phyloP scores from a whole-genome alignment of 2,113 vertebrate genomes.

The Dicentrarchus labrax region DNA sequence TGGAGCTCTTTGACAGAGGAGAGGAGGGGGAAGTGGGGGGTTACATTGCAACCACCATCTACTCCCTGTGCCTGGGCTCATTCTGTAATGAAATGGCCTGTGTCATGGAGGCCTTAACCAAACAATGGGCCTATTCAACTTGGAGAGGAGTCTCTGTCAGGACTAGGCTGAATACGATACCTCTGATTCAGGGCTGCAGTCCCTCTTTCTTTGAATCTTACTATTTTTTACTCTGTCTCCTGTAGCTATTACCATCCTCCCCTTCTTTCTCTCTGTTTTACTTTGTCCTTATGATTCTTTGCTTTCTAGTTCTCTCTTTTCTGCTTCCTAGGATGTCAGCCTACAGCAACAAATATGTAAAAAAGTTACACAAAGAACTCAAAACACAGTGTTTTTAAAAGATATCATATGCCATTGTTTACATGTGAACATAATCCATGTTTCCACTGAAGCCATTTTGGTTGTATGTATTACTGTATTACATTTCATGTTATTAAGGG shows the following conservation, averaged over 20 bases:
- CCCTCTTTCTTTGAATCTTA: conserved; percentile 50
- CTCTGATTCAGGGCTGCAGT: conserved; percentile 77
- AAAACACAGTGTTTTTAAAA: conserved; percentile 27
- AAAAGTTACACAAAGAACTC: neutral
- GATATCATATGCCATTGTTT: conserved; percentile 28
- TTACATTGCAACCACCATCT: conserved; percentile 75
- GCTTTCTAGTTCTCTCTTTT: neutral
- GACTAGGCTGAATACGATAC: conserved; percentile 81
- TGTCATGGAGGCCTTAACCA: conserved; percentile 80
- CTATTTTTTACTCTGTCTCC: conserved; percentile 49
- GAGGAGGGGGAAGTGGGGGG: conserved; percentile 53
- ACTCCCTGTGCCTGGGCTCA: conserved; percentile 69
- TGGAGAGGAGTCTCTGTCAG: conserved; percentile 79
- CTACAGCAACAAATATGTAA: conserved; percentile 20
- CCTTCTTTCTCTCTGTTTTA: conserved; percentile 12
- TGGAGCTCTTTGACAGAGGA: conserved; percentile 73
- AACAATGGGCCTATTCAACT: conserved; percentile 85
- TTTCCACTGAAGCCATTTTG: conserved; percentile 22
- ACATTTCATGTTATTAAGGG: conserved; percentile 24
- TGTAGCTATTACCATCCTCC: conserved; percentile 16
- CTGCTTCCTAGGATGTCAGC: conserved; percentile 5
- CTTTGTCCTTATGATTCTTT: neutral
- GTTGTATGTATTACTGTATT: conserved; percentile 16
- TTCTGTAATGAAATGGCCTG: conserved; percentile 84
- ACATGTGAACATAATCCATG: conserved; percentile 30